phyloP scores from a whole-genome alignment of 2,888 invertebrate species.

The Hypolimnas misippus region DNA sequence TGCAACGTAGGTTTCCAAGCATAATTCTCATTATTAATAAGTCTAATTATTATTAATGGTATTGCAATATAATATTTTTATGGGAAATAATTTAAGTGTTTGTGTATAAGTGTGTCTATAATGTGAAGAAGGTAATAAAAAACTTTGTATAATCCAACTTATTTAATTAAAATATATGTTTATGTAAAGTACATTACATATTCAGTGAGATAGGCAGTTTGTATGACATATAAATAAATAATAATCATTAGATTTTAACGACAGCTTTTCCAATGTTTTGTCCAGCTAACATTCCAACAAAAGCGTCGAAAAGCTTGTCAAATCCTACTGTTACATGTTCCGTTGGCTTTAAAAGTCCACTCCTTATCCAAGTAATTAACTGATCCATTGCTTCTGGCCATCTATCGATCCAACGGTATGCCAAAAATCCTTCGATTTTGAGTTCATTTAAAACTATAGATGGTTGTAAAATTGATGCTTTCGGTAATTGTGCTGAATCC shows the following conservation, averaged over 20 bases:
- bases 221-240: neutral
- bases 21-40: too few species aligned
- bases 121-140: too few species aligned
- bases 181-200: too few species aligned
- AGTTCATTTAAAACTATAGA: conserved; percentile 79
- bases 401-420: conserved; percentile 70
- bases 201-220: too few species aligned
- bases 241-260: conserved; percentile 70
- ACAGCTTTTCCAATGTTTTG: conserved; percentile 82
- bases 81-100: too few species aligned
- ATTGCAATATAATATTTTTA: too few species aligned
- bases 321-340: conserved; percentile 86
- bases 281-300: conserved; percentile 82
- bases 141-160: too few species aligned
- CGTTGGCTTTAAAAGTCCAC: conserved; percentile 84
- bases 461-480: conserved; percentile 68
- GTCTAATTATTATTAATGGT: too few species aligned
- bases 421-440: conserved; percentile 83
- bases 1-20: too few species aligned
- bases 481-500: conserved; percentile 61
- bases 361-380: conserved; percentile 81
- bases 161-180: too few species aligned
- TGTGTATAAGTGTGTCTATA: too few species aligned
- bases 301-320: conserved; percentile 86
- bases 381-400: conserved; percentile 82